Base-by-base conservation (phyloP, 1,140 invertebrate species). In the Chionoecetes opilio region DNA sequence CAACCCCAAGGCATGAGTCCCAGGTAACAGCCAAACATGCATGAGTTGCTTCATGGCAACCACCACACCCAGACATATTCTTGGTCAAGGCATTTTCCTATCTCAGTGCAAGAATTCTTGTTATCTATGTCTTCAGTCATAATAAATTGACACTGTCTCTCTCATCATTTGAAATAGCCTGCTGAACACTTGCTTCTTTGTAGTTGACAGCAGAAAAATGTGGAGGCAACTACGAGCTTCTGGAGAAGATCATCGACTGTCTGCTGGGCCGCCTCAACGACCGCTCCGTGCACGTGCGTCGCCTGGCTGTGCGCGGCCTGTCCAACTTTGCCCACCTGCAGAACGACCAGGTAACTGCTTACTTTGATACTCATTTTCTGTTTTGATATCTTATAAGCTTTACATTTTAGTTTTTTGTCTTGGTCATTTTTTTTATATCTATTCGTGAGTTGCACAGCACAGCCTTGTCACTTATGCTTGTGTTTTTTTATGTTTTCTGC, bases 171-270 rank as follows among this genome's bases (percentile, higher is more conserved):
- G 32, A 86, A 11, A 21, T n/a, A 37, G 37, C 87, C 9, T 89
- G 34, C 37, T 37, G 87, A 89, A 14, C 37, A 9, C 21, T 9
- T 17, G 9, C 26, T 90, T 35, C 31, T 26, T 84, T 91, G 21
- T 91, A 96, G 96, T 93, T 96, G 75, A 95, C 94, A 46, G 93
- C 95, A 63, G 96, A 96, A 94, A 95, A 94, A 53, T 96, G 96
- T 91, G 94, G 96, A 21, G 96, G 96, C 21, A 95, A 96, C 87
- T 96, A 94, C 88, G 96, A 96, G 87, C 89, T 95, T 29, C 46
- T 96, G 41, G 96, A 95, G 32, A 94, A 89, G 29, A 95, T 96
- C 5, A 96, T 94, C 29, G 89, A 94, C 32, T 91, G 95, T 32
- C 84, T 96, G 38, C 82, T 96, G n/a, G 75, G 87, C 31, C 35